These are phyloP conservation scores for Epinotia brunnichana DNA, from an alignment of 2,888 invertebrate species.

Conservation along the genomic window DNA sequence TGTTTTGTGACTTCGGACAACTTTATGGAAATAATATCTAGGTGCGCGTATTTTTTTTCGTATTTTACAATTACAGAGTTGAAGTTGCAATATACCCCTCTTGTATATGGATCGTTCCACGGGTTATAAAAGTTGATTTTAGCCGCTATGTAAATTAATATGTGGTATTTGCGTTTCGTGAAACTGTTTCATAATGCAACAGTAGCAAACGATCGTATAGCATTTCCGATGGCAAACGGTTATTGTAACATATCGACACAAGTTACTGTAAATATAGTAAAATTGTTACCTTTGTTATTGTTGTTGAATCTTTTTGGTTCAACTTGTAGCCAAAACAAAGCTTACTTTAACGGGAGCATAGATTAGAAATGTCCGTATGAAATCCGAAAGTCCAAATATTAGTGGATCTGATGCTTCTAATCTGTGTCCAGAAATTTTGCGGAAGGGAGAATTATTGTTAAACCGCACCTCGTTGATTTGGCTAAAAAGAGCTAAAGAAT, in stretches of 20 bases:
- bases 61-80: too few relatives aligned
- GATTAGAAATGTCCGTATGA: slow-evolving; percentile 3
- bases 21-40: background rate
- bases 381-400: slow-evolving; percentile 15
- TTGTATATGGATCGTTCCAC: too few relatives aligned
- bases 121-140: too few relatives aligned
- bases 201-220: background rate
- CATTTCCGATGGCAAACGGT: background rate
- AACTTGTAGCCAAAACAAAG: background rate
- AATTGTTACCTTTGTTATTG: too few relatives aligned
- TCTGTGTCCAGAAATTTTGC: background rate
- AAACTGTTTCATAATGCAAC: background rate
- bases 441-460: slow-evolving; percentile 6
- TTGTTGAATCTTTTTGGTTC: background rate
- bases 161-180: background rate
- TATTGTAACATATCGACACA: background rate
- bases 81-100: too few relatives aligned
- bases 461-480: background rate
- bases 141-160: background rate
- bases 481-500: background rate
- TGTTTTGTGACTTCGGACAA: background rate
- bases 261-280: background rate
- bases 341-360: background rate
- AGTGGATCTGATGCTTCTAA: background rate
- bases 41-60: too few relatives aligned